These are phyloP conservation scores for Lapara coniferarum DNA, from an alignment of 2,888 invertebrate genomes.

Conservation along the genomic window DNA sequence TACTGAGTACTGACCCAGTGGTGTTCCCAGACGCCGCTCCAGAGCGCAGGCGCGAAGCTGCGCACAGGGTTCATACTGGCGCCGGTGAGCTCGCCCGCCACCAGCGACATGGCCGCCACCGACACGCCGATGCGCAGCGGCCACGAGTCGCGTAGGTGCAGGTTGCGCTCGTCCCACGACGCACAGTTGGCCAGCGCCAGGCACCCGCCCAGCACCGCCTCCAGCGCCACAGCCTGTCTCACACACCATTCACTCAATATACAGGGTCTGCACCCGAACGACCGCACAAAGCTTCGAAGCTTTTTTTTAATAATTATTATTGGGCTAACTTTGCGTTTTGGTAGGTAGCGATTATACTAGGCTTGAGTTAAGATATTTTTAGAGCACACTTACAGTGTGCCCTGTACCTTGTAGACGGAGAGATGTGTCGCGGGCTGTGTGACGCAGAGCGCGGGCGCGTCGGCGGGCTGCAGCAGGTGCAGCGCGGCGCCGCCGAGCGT, in stretches of 20 bases:
- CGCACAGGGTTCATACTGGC: slow-evolving; percentile 89
- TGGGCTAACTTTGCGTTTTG: too few relatives aligned
- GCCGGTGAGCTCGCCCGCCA: slow-evolving; percentile 87
- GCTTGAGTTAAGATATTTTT: too few relatives aligned
- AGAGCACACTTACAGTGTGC: background rate
- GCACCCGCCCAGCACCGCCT: slow-evolving; percentile 85
- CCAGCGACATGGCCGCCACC: slow-evolving; percentile 85
- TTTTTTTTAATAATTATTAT: too few relatives aligned
- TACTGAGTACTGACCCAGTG: slow-evolving; percentile 85
- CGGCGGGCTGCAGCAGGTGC: slow-evolving; percentile 61
- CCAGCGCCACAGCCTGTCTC: slow-evolving; percentile 82
- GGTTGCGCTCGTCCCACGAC: slow-evolving; percentile 88
- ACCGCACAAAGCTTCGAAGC: background rate
- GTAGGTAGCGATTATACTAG: too few relatives aligned
- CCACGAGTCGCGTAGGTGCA: slow-evolving; percentile 84
- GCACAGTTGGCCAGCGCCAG: slow-evolving; percentile 87
- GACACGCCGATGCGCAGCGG: slow-evolving; percentile 86
- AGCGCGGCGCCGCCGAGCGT: slow-evolving; percentile 85
- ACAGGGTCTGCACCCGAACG: background rate
- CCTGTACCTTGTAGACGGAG: slow-evolving; percentile 50
- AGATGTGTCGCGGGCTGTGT: slow-evolving; percentile 72
- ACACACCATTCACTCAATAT: background rate
- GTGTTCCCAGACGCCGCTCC: slow-evolving; percentile 82
- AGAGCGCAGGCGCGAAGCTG: slow-evolving; percentile 88
- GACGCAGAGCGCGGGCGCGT: slow-evolving; percentile 46